Base-by-base conservation (phyloP, 2,888 invertebrate genomes). In the Patella depressa region DNA sequence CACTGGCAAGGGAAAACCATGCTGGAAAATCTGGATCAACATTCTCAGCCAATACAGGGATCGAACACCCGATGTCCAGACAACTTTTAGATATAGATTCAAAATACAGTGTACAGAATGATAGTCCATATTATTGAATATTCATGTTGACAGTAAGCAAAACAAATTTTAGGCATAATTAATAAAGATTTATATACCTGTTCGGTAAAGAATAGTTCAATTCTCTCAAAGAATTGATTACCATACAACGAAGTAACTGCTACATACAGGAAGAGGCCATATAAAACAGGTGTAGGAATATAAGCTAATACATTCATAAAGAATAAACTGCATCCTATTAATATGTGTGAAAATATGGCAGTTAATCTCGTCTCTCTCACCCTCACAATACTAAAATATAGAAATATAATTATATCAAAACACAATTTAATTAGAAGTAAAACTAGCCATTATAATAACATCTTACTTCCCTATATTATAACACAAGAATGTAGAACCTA, bases 241-340 rank as follows among this genome's bases (percentile, higher is more conserved):
- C 93, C 93, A 84, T 92, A 92, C 73, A 94, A 91, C 9, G 93
- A 93, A 3, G 93, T 93, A 82, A 93, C 91, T 75, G 93, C 94
- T 90, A 94, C 92, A 86, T 93, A 94, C 57, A 94, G 91, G 88
- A 94, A 94, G 34, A 94, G 92, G 17, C 93, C 94, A 84, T 94
- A 93, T 71, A 94, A 92, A 17, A 94, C 93, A 7, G 93, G 92
- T 2, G 92, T 93, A 29, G 94, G 93, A 78, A 94, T 93, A 86
- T 93, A 93, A 9, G 91, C 89, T 81, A 93, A 87, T 77, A 92
- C 91, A 0, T 93, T 93, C 80, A 93, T 88, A 75, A 93, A 87
- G 80, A 93, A 89, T 79, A 93, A 88, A 15, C 93, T 93, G 74
- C 93, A 89, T 24, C 93, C 93, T 85, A 94, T 94, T 81, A 93